These are phyloP conservation scores for Pipa parva DNA, from an alignment of 2,113 vertebrate genomes.

Conservation along the genomic window DNA sequence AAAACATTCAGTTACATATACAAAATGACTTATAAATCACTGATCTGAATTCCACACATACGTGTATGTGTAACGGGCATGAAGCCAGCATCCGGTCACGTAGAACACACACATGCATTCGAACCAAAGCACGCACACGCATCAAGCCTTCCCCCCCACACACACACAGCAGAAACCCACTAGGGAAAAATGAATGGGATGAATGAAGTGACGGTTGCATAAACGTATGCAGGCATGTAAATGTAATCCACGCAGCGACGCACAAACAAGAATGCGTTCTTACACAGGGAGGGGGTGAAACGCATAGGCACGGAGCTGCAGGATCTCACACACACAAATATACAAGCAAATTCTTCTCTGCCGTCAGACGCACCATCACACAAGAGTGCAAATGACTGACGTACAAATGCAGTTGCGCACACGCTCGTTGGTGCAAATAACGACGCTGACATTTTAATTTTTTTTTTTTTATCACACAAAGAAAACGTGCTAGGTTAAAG, in stretches of 20 bases:
- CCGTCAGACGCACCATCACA: neutral
- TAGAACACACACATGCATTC: neutral
- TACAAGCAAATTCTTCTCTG: neutral
- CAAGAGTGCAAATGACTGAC: neutral
- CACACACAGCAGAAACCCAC: neutral
- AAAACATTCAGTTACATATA: no score
- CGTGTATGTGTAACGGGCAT: neutral
- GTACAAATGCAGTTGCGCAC: neutral
- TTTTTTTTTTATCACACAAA: no score
- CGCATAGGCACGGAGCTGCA: neutral
- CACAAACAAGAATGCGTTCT: neutral
- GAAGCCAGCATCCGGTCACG: neutral
- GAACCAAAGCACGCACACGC: neutral
- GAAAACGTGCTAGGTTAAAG: no score
- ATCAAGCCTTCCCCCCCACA: neutral
- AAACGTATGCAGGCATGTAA: slow-evolving; percentile 5
- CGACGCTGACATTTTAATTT: no score
- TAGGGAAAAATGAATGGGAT: neutral
- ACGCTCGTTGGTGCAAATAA: no score
- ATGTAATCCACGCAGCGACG: neutral
- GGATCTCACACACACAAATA: neutral
- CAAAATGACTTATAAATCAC: neutral
- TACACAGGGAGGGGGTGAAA: neutral
- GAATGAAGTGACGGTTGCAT: neutral
- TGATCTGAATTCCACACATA: neutral